Evolutionary conservation across 2,888 invertebrate genomes (phyloP).

Genomic region (Eupelmus urozonus): DNA sequence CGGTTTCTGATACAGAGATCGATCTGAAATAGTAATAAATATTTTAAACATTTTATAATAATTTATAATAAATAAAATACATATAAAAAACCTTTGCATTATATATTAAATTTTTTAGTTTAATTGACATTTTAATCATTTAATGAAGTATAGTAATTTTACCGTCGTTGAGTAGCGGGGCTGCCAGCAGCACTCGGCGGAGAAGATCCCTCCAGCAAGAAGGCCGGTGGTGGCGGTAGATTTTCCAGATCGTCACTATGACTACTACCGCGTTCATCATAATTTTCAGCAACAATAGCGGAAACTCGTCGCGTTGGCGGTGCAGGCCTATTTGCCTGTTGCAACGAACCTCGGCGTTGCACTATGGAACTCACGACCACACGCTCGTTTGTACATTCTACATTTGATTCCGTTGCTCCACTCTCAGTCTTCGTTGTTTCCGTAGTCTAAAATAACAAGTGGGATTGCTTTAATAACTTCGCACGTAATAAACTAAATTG

Average conservation of each 20-base stretch:
- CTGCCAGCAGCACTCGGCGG: conserved; percentile 70
- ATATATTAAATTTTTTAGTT: background rate
- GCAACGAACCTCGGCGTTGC: conserved; percentile 81
- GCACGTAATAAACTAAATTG: background rate
- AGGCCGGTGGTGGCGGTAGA: conserved; percentile 88
- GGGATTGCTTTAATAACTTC: too few relatives aligned
- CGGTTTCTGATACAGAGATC: conserved; percentile 87
- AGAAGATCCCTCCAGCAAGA: conserved; percentile 82
- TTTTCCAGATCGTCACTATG: conserved; percentile 78
- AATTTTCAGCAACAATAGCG: conserved; percentile 81
- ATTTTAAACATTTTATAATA: background rate
- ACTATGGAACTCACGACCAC: conserved; percentile 65
- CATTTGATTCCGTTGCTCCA: conserved; percentile 82
- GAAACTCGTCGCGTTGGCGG: conserved; percentile 89
- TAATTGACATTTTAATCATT: background rate
- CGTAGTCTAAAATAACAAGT: conserved; percentile 64
- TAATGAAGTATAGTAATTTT: conserved; percentile 35
- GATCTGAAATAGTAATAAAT: conserved; percentile 65
- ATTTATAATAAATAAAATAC: background rate
- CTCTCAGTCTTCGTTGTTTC: conserved; percentile 74
- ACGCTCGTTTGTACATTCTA: conserved; percentile 66
- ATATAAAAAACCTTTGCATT: background rate
- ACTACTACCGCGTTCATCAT: conserved; percentile 60
- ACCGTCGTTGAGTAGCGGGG: conserved; percentile 73
- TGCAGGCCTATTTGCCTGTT: conserved; percentile 84